Conservation (phyloP, 2,888 invertebrate species). For the Mesopsocus fuscifrons region DNA sequence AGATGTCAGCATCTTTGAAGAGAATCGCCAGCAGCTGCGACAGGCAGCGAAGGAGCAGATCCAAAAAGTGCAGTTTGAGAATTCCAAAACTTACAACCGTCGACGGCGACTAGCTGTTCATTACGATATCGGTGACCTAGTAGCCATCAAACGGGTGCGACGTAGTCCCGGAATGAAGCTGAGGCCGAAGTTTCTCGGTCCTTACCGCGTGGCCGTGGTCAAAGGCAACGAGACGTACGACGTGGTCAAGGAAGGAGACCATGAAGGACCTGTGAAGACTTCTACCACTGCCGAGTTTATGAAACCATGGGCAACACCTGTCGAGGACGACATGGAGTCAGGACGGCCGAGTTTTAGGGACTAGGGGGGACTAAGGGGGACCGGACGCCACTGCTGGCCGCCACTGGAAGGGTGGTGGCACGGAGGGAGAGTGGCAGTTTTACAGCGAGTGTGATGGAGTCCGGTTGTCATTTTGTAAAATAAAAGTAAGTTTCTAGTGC, state of each 20-base stretch:
- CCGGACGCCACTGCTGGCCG: no score
- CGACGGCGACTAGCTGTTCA: neutral
- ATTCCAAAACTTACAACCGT: neutral
- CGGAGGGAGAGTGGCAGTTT: no score
- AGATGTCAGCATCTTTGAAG: neutral
- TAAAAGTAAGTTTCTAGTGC: no score
- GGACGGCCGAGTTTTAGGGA: neutral
- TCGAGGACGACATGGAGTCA: neutral
- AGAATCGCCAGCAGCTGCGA: neutral
- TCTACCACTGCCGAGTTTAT: conserved; percentile 1
- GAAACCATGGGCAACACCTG: conserved; percentile 2
- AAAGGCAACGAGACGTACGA: neutral
- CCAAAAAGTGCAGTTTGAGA: neutral
- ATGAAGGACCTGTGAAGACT: neutral
- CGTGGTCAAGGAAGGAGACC: neutral
- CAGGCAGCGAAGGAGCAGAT: neutral
- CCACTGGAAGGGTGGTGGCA: no score
- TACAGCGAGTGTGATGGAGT: no score
- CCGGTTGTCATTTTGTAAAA: no score
- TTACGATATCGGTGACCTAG: neutral
- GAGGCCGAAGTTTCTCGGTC: neutral
- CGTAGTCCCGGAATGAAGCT: neutral
- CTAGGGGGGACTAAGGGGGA: no score
- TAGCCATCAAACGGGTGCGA: neutral
- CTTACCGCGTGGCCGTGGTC: neutral